Percentiles rank a stretch among this genome's conserved stretches.
Conservation (phyloP, 2,797 vertebrate species). For the Trichosurus vulpecula region DNA sequence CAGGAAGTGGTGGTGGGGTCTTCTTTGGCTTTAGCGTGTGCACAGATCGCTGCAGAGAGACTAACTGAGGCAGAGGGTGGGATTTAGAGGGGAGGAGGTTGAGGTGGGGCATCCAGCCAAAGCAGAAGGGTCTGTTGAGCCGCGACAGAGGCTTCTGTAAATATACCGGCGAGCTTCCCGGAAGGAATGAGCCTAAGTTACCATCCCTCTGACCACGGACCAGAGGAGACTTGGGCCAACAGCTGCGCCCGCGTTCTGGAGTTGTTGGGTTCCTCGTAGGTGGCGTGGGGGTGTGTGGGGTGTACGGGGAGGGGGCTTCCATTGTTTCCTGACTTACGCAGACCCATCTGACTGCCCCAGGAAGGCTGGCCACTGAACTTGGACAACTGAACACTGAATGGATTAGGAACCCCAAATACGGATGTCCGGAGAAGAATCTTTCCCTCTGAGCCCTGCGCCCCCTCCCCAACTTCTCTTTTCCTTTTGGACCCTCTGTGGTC, state of each 20-base stretch:
- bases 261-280: background rate
- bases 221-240: background rate
- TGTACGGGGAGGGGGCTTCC: background rate
- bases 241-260: background rate
- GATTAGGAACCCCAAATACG: background rate
- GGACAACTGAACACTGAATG: background rate
- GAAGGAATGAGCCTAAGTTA: no score
- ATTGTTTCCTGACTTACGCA: background rate
- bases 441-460: no score
- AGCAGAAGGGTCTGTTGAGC: no score
- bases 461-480: background rate
- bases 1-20: no score
- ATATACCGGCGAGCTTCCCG: no score
- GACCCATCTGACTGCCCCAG: background rate
- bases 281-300: no score
- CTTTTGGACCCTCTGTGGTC: background rate
- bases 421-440: background rate
- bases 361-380: background rate
- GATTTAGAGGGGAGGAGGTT: background rate
- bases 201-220: background rate
- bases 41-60: background rate
- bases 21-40: background rate
- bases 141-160: background rate
- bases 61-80: background rate
- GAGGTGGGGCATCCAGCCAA: no score